A percentile compares a stretch with the other conserved stretches of the same genome.
Conservation (phyloP, 2,797 vertebrate genomes). For the Gymnodraco acuticeps region DNA sequence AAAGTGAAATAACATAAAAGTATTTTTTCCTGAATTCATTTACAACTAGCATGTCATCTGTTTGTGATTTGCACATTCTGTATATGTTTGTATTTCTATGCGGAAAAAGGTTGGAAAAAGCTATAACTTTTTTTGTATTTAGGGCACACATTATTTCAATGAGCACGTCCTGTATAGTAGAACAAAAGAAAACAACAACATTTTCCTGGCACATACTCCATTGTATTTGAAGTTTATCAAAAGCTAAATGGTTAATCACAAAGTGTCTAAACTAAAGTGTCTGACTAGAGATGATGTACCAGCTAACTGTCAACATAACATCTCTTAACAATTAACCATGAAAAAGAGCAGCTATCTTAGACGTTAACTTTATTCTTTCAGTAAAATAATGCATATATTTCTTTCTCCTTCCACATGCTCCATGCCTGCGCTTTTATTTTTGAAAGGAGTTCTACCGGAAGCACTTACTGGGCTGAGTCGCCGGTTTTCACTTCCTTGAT, state of each 20-base stretch:
- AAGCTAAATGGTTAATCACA: not conserved
- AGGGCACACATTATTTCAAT: not conserved
- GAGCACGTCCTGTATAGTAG: not conserved
- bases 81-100: not conserved
- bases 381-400: not conserved
- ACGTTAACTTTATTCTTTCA: not conserved
- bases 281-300: not conserved
- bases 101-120: not conserved
- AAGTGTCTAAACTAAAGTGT: not conserved
- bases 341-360: not conserved
- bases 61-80: not conserved
- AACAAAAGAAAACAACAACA: not conserved
- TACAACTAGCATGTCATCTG: not conserved
- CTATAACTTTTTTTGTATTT: not conserved
- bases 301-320: not conserved
- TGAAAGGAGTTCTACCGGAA: conserved; percentile 55
- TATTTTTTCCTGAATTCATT: not conserved
- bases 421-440: conserved; percentile 63
- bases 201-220: not conserved
- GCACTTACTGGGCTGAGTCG: not conserved
- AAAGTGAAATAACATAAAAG: not conserved
- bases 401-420: not conserved
- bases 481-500: conserved; percentile 63
- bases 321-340: not conserved
- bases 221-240: not conserved